Evolutionary conservation across 2,888 invertebrate species (phyloP).

Genomic region (Aricia artaxerxes): DNA sequence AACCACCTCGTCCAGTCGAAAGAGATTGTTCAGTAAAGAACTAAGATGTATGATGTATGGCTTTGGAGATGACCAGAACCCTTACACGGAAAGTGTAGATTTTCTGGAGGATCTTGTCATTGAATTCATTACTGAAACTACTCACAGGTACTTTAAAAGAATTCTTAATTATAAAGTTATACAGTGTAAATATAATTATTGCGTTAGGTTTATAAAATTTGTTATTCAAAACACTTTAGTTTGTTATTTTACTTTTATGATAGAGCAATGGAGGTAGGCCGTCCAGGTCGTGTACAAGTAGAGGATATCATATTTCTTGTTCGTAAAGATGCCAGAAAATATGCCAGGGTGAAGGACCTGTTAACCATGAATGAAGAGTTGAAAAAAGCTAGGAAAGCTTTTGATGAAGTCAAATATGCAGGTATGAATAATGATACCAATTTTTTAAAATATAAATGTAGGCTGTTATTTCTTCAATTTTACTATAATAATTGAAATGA

Average conservation of each 20-base stretch:
- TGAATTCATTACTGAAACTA: constrained; percentile 98
- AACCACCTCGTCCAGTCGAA: constrained; percentile 85
- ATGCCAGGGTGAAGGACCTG: constrained; percentile 97
- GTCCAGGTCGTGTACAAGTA: constrained; percentile 97
- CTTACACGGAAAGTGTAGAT: constrained; percentile 99
- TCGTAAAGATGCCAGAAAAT: constrained; percentile 97
- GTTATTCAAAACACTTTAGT: constrained; percentile 38
- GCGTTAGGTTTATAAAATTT: too few species aligned
- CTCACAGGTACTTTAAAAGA: constrained; percentile 82
- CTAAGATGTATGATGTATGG: constrained; percentile 99
- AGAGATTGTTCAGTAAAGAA: constrained; percentile 94
- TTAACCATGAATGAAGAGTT: constrained; percentile 99
- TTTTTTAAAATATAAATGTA: constrained; percentile 1
- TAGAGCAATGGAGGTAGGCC: constrained; percentile 97
- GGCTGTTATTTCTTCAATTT: neutral
- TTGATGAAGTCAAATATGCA: constrained; percentile 99
- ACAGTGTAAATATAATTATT: too few species aligned
- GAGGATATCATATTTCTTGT: constrained; percentile 99
- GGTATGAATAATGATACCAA: constrained; percentile 76
- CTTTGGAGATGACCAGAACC: constrained; percentile 99
- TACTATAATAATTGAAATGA: neutral
- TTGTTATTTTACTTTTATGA: constrained; percentile 38
- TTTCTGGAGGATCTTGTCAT: constrained; percentile 98
- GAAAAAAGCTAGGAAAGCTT: constrained; percentile 98
- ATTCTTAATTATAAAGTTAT: too few species aligned